phyloP scores from a whole-genome alignment of 2,797 vertebrate genomes.

The Chaenodraco wilsoni region DNA sequence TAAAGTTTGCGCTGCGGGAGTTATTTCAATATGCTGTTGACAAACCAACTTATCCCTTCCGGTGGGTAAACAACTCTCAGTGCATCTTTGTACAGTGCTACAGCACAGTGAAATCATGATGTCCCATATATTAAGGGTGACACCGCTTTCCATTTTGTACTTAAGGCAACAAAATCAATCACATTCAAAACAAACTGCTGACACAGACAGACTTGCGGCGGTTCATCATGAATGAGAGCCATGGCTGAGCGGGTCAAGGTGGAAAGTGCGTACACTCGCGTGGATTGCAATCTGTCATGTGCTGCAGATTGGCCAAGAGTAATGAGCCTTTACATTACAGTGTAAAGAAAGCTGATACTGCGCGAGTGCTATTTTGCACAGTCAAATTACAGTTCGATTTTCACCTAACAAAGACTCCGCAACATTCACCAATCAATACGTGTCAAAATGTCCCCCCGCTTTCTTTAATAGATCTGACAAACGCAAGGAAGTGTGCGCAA shows the following conservation, averaged over 20 bases:
- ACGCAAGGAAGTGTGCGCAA: conserved; percentile 40
- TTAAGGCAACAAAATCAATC: conserved; percentile 68
- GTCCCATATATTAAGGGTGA: conserved; percentile 43
- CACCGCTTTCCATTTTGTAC: conserved; percentile 39
- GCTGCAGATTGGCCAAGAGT: conserved; percentile 52
- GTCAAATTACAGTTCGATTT: conserved; percentile 69
- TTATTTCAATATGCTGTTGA: conserved; percentile 48
- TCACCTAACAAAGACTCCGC: conserved; percentile 66
- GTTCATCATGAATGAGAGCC: conserved; percentile 43
- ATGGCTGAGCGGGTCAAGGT: conserved; percentile 57
- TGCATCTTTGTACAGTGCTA: conserved; percentile 38
- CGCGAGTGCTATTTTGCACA: conserved; percentile 51
- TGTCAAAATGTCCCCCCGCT: conserved; percentile 61
- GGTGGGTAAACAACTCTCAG: conserved; percentile 32
- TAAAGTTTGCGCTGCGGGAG: conserved; percentile 38
- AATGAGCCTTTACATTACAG: conserved; percentile 65
- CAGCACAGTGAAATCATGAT: conserved; percentile 35
- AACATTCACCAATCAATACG: conserved; percentile 63
- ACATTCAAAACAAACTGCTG: conserved; percentile 66
- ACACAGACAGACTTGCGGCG: conserved; percentile 40
- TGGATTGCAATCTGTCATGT: conserved; percentile 50
- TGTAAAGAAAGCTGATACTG: conserved; percentile 56
- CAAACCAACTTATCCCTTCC: conserved; percentile 50
- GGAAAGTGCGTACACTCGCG: conserved; percentile 40
- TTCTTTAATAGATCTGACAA: conserved; percentile 58